A percentile compares a stretch with the other conserved stretches of the same genome.
Conservation (phyloP, 1,140 invertebrate genomes). For the Cardiocondyla obscurior region DNA sequence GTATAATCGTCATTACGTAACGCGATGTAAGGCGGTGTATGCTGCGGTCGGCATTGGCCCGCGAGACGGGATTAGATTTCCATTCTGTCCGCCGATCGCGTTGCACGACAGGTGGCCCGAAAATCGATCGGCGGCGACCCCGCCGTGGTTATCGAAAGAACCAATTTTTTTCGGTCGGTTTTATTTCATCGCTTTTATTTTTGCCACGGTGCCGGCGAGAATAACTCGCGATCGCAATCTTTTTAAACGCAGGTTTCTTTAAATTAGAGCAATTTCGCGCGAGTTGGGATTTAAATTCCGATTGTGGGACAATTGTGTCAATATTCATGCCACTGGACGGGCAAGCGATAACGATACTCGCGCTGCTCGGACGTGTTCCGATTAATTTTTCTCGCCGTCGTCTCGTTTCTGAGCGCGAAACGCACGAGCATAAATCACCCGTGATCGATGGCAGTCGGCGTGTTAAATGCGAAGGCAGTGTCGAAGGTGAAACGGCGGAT, state of each 20-base stretch:
- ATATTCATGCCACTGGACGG: neutral
- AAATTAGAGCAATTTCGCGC: neutral
- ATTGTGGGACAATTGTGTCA: neutral
- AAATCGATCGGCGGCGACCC: constrained; percentile 10
- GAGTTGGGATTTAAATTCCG: neutral
- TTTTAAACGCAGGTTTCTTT: neutral
- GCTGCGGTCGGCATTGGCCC: constrained; percentile 46
- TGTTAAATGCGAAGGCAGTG: constrained; percentile 7
- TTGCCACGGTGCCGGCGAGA: neutral
- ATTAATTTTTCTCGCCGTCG: constrained; percentile 17
- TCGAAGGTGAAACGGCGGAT: constrained; percentile 62
- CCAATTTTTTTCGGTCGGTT: too few relatives aligned
- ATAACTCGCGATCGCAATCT: neutral
- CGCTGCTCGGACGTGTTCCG: neutral
- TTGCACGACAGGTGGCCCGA: neutral
- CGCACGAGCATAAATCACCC: constrained; percentile 37
- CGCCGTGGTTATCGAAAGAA: too few relatives aligned
- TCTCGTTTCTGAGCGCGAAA: neutral
- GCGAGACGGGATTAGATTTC: constrained; percentile 9
- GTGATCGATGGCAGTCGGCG: constrained; percentile 14
- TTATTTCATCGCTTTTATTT: neutral
- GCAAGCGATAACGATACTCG: neutral
- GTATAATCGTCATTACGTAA: constrained; percentile 78
- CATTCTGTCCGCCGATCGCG: constrained; percentile 3
- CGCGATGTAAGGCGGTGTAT: constrained; percentile 20